A percentile compares a stretch with the other conserved stretches of the same genome.
Evolutionary conservation across 2,113 vertebrate species (phyloP).

Genomic region (Erpornis zantholeuca): DNA sequence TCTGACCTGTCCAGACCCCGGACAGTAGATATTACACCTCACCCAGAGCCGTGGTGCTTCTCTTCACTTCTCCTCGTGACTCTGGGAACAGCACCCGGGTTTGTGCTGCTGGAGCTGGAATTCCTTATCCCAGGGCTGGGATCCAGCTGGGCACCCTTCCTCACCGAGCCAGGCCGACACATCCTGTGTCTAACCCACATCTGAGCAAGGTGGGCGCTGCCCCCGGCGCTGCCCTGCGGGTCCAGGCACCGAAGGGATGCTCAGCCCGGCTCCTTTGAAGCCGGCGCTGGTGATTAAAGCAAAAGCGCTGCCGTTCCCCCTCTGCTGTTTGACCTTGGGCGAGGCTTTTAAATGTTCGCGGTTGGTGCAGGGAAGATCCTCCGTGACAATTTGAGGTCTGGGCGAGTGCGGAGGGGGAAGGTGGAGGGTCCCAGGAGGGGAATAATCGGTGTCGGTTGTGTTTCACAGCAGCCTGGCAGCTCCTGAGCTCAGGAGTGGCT

Average conservation of each 20-base stretch:
- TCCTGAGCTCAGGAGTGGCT: background rate
- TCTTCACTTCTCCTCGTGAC: background rate
- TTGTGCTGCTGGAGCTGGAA: background rate
- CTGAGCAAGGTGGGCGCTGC: slow-evolving; percentile 26
- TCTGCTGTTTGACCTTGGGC: background rate
- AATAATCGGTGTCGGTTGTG: background rate
- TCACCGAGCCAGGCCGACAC: background rate
- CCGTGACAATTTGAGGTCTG: background rate
- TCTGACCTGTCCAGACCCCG: background rate
- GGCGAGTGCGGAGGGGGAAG: background rate
- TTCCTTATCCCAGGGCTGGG: background rate
- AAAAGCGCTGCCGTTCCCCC: background rate
- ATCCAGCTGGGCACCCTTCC: background rate
- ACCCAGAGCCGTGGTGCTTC: background rate
- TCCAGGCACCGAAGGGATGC: background rate
- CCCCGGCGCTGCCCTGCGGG: background rate
- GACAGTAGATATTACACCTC: rapidly evolving
- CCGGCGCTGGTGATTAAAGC: background rate
- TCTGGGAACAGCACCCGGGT: background rate
- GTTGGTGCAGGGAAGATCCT: background rate
- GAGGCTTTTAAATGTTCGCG: background rate
- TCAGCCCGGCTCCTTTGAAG: background rate
- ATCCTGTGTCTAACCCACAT: background rate
- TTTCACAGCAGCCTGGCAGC: background rate
- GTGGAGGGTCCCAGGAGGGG: background rate